These are phyloP conservation scores for Crematogaster levior DNA, from an alignment of 2,888 invertebrate genomes.

Conservation along the genomic window DNA sequence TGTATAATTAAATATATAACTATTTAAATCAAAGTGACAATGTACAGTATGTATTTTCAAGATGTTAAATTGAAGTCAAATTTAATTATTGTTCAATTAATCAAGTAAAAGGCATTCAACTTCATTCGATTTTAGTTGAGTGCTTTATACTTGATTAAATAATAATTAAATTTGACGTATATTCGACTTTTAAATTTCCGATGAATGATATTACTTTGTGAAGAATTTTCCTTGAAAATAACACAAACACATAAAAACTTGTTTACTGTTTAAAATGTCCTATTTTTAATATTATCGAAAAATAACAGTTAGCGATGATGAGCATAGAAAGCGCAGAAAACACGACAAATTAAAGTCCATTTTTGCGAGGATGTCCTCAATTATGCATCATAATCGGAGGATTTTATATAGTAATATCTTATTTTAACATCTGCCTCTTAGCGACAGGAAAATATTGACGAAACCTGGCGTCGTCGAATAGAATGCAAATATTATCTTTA, in stretches of 20 bases:
- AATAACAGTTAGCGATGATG: not conserved
- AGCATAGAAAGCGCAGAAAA: not conserved
- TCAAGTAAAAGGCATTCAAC: not conserved
- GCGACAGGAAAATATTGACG: conserved; percentile 38
- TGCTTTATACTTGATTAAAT: not conserved
- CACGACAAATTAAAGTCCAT: not conserved
- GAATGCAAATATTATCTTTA: conserved; percentile 42
- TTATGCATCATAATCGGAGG: conserved; percentile 12
- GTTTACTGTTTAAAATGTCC: not conserved
- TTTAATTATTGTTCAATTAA: conserved; percentile 23
- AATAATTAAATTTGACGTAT: not conserved
- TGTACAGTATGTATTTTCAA: not conserved
- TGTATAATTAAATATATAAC: not conserved
- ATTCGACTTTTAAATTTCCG: not conserved
- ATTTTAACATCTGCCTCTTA: conserved; percentile 29
- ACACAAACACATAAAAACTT: not conserved
- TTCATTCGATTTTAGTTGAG: not conserved
- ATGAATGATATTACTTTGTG: not conserved
- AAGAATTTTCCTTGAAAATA: not conserved
- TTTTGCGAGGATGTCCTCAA: not conserved
- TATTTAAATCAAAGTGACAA: not conserved
- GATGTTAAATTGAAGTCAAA: not conserved
- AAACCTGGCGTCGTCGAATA: conserved; percentile 18
- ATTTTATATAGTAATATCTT: conserved; percentile 23
- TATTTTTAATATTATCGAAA: not conserved